Evolutionary conservation across 64 coral and sea anemone genomes (phyloP).

Genomic region (Actinia tenebrosa): DNA sequence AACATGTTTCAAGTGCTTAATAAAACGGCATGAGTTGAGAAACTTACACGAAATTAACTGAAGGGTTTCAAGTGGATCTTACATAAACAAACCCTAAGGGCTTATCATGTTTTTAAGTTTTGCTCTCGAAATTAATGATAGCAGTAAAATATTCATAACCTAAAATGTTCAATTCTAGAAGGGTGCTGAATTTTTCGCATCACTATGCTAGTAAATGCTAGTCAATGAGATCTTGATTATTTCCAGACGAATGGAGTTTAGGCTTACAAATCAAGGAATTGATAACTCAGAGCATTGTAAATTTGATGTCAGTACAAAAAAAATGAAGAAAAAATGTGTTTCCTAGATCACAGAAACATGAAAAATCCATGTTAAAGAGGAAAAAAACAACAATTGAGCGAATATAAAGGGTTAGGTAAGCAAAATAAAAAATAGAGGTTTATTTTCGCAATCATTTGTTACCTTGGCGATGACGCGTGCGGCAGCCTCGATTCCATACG

Average conservation of each 20-base stretch:
- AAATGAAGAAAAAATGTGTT: no score
- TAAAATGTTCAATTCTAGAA: no score
- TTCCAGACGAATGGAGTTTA: no score
- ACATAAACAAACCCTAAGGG: neutral
- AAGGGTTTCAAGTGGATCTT: neutral
- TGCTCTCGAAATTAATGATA: neutral
- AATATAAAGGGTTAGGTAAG: neutral
- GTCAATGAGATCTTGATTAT: no score
- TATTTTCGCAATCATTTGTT: neutral
- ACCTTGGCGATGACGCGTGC: constrained; percentile 78
- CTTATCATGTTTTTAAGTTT: neutral
- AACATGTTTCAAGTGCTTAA: neutral
- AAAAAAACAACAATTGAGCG: neutral
- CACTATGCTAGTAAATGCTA: no score
- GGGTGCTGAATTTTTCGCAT: no score
- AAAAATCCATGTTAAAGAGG: no score
- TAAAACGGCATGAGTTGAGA: neutral
- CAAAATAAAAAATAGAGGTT: neutral
- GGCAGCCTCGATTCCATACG: constrained; percentile 94
- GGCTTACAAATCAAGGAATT: no score
- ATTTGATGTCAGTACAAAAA: no score
- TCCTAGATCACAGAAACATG: no score
- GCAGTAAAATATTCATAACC: no score
- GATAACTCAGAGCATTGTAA: no score
- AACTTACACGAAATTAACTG: neutral